A percentile compares a stretch with the other conserved stretches of the same genome.
phyloP scores from a whole-genome alignment of 2,113 vertebrate species.

The Sigmodon hispidus region DNA sequence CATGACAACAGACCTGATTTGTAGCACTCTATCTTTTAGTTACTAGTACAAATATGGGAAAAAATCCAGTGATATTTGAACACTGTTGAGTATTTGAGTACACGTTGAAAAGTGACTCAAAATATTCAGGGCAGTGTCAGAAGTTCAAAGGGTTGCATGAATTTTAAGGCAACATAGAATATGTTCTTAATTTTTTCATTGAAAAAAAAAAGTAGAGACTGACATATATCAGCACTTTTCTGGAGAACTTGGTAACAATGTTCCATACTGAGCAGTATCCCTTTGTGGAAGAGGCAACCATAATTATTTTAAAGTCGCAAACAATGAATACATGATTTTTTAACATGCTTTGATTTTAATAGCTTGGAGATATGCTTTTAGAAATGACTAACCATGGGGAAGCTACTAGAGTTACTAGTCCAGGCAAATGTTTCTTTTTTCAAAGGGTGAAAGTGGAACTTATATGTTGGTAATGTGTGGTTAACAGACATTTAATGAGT shows the following conservation, averaged over 20 bases:
- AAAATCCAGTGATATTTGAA: neutral
- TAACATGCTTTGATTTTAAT: neutral
- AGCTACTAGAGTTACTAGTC: neutral
- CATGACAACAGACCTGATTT: neutral
- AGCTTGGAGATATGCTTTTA: constrained; percentile 1
- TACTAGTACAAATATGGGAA: neutral
- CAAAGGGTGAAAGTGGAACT: constrained; percentile 6
- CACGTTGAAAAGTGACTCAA: neutral
- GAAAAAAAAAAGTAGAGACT: neutral
- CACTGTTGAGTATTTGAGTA: neutral
- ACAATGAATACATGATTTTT: neutral
- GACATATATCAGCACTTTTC: neutral
- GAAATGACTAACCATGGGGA: neutral
- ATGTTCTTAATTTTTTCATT: neutral
- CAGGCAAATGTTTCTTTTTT: neutral
- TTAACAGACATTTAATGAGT: neutral
- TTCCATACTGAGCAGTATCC: neutral
- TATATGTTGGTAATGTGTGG: neutral
- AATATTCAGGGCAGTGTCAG: neutral
- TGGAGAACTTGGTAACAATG: neutral
- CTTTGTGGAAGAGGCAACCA: neutral
- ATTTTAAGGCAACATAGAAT: neutral
- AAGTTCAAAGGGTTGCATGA: neutral
- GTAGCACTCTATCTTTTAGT: neutral
- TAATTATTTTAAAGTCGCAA: neutral